These are phyloP conservation scores for Caiman crocodilus DNA, from an alignment of 2,797 vertebrate genomes.

Conservation along the genomic window DNA sequence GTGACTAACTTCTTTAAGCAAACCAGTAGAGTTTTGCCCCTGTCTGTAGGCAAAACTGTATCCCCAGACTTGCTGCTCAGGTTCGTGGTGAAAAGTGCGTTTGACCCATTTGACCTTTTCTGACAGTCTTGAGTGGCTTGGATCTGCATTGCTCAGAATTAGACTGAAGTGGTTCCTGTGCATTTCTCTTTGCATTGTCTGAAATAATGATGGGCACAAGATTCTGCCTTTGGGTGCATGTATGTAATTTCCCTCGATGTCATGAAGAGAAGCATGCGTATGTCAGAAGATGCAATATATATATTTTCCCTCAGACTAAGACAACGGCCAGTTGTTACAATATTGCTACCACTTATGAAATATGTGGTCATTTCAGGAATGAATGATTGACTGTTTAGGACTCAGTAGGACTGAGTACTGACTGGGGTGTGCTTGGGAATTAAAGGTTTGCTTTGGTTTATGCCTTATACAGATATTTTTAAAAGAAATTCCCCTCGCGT, in stretches of 20 bases:
- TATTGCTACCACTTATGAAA: constrained; percentile 17
- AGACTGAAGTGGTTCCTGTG: not conserved
- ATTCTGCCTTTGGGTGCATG: not conserved
- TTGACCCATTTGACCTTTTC: not conserved
- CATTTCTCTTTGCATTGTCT: not conserved
- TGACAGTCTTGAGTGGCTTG: not conserved
- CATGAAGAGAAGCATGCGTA: not conserved
- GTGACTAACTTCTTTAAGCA: not conserved
- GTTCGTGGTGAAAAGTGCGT: not conserved
- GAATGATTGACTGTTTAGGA: not conserved
- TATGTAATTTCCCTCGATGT: constrained; percentile 54
- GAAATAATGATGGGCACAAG: not conserved
- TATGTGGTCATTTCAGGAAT: not conserved
- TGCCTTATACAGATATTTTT: constrained; percentile 11
- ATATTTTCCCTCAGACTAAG: constrained; percentile 40
- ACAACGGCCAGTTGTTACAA: constrained; percentile 35
- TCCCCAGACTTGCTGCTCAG: not conserved
- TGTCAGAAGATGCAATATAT: constrained; percentile 44
- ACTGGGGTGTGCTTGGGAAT: not conserved
- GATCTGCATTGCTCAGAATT: not conserved
- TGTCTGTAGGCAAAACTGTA: not conserved
- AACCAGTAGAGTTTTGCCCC: not conserved
- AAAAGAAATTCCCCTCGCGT: not conserved
- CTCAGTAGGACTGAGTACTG: not conserved
- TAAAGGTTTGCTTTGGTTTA: not conserved